Conservation (phyloP, 2,797 vertebrate species). For the Ctenosaura bakeri region DNA sequence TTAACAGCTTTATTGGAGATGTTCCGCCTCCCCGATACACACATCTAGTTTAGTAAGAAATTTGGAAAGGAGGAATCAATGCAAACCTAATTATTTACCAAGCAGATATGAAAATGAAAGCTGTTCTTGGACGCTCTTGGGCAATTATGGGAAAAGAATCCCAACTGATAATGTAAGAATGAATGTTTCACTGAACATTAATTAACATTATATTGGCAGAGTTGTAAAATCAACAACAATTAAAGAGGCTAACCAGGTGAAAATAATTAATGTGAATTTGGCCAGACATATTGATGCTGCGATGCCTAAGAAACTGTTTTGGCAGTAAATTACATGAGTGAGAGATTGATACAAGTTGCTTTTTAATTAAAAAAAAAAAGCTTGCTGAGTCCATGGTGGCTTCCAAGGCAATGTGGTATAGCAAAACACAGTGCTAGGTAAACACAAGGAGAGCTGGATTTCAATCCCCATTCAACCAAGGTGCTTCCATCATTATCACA, state of each 20-base stretch:
- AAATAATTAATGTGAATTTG: conserved; percentile 40
- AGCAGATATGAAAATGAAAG: conserved; percentile 37
- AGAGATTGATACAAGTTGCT: neutral
- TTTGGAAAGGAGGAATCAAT: neutral
- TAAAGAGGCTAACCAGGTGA: conserved; percentile 41
- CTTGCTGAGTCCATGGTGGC: neutral
- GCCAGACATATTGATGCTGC: conserved; percentile 13
- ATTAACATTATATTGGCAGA: conserved; percentile 38
- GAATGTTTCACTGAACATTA: conserved; percentile 30
- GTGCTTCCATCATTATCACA: neutral
- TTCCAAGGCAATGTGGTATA: neutral
- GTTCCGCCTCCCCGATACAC: neutral
- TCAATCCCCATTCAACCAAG: neutral
- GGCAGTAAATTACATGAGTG: conserved; percentile 22
- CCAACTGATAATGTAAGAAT: conserved; percentile 31
- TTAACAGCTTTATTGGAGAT: neutral
- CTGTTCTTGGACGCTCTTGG: conserved; percentile 17
- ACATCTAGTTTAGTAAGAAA: neutral
- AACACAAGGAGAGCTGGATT: neutral
- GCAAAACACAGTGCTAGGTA: neutral
- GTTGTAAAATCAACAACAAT: conserved; percentile 40
- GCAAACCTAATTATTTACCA: conserved; percentile 31
- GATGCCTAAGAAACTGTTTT: conserved; percentile 27
- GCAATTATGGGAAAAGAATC: conserved; percentile 37
- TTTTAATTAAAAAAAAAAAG: conserved; percentile 9